Evolutionary conservation across 2,797 vertebrate species (phyloP).

Genomic region (Cephalopachus bancanus): DNA sequence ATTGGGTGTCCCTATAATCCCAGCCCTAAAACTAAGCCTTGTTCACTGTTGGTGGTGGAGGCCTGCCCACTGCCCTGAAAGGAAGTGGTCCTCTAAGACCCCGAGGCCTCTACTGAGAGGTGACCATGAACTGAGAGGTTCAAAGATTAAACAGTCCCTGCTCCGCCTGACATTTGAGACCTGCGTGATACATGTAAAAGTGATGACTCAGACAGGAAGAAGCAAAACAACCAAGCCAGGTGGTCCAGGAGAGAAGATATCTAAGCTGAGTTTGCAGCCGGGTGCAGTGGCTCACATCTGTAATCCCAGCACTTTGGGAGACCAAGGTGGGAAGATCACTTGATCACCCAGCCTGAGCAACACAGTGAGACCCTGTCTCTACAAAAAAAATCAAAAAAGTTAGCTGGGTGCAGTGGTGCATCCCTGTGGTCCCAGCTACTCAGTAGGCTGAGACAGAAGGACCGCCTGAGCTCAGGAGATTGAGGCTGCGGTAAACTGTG

Average conservation of each 20-base stretch:
- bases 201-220: neutral
- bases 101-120: neutral
- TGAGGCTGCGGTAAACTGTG: too few relatives aligned
- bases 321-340: too few relatives aligned
- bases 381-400: too few relatives aligned
- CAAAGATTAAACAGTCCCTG: neutral
- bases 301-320: too few relatives aligned
- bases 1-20: neutral
- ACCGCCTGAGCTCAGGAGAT: too few relatives aligned
- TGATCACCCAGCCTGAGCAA: too few relatives aligned
- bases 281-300: too few relatives aligned
- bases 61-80: neutral
- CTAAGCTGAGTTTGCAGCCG: neutral
- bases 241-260: neutral
- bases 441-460: too few relatives aligned
- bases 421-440: too few relatives aligned
- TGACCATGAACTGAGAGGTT: neutral
- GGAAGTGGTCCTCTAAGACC: neutral
- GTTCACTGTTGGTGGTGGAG: neutral
- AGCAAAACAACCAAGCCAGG: neutral
- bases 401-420: too few relatives aligned
- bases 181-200: neutral
- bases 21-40: neutral
- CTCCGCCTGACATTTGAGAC: neutral
- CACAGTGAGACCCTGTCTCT: too few relatives aligned